Base-by-base conservation (phyloP, 2,797 vertebrate genomes). In the Neomorphus geoffroyi region DNA sequence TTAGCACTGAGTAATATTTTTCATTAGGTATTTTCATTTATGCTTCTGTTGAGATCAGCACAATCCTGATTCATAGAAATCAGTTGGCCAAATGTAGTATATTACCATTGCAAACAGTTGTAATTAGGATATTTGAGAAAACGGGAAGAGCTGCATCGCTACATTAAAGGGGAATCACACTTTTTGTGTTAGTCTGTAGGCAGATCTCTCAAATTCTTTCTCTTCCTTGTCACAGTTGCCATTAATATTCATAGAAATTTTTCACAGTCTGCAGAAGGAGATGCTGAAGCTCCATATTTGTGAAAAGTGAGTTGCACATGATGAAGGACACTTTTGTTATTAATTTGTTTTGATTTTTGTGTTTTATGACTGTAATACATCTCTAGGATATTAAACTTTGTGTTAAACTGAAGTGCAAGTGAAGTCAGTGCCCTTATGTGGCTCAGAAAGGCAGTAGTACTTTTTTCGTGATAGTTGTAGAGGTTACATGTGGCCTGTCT, bases 401-500 rank as follows among this genome's bases (percentile, higher is more conserved):
- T 75, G 45, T 71, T 86, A 62, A 93, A 54, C 12, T 30, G 32
- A 30, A 71, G 32, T 13, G 5, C 26, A 33, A 46, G 33, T 89
- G 72, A 62, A 75, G 10, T 37, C 39, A 10, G 26, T 56, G 74
- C 53, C 48, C 88, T 72, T 48, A 30, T 41, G 39, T 33, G 37
- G 30, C 24, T 92, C 51, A 70, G 73, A 77, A 86, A 67, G 32
- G 28, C 72, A 72, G 87, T 91, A 90, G 84, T 96, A 85, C 83
- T 54, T 93, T 88, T 83, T 53, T 77, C 8, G 11, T 57, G 45
- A 8, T 65, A 35, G 69, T 95, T 74, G 80, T 94, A 95, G 86
- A 87, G 83, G 53, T 71, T 90, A 37, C 71, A 75, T 90, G 86
- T 90, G 82, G 67, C 54, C 56, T 62, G 35, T 56, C 69, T 95